phyloP scores from a whole-genome alignment of 2,113 vertebrate genomes.

The Sitta europaea region DNA sequence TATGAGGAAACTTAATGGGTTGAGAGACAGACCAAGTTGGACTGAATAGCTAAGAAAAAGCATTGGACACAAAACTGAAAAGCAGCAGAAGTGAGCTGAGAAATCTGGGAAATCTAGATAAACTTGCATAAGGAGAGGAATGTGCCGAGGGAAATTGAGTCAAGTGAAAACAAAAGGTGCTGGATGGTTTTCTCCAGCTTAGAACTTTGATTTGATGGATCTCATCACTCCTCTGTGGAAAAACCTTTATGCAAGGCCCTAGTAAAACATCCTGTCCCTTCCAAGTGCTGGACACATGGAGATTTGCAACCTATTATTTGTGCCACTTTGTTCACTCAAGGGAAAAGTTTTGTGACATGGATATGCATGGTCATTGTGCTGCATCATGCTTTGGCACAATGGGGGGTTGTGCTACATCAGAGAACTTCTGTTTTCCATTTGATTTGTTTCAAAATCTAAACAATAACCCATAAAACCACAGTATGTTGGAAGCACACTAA shows the following conservation, averaged over 20 bases:
- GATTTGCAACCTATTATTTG: constrained; percentile 31
- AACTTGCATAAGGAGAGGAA: accelerated
- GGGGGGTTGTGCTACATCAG: accelerated
- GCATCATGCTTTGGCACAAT: background rate
- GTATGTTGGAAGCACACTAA: background rate
- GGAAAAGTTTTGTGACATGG: background rate
- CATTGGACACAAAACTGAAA: accelerated
- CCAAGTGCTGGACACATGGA: background rate
- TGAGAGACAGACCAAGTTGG: background rate
- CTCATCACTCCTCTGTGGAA: background rate
- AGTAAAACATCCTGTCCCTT: background rate
- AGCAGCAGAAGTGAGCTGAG: background rate
- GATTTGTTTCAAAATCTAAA: background rate
- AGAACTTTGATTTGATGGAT: background rate
- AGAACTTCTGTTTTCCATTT: background rate
- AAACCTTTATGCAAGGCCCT: background rate
- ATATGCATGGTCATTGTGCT: background rate
- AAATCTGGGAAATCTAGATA: background rate
- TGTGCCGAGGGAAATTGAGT: background rate
- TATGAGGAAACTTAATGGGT: background rate
- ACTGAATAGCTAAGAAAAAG: background rate
- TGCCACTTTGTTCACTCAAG: constrained; percentile 12
- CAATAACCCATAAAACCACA: background rate
- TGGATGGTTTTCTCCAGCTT: background rate
- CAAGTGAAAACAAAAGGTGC: accelerated